phyloP scores from a whole-genome alignment of 2,797 vertebrate genomes.

The Loriculus beryllinus region DNA sequence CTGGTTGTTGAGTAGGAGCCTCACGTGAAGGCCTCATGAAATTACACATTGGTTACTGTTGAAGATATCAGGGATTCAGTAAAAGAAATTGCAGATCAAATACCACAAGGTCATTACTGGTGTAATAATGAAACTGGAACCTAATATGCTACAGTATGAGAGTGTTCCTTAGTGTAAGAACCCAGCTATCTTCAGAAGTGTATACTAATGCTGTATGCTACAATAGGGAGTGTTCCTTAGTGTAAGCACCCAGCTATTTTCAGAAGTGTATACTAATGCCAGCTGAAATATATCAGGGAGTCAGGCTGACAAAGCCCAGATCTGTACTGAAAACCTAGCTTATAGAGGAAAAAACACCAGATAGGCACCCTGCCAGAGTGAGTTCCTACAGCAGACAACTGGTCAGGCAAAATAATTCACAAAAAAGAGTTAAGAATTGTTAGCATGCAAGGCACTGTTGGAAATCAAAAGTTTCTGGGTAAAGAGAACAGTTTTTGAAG shows the following conservation, averaged over 20 bases:
- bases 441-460: accelerated
- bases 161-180: neutral
- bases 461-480: neutral
- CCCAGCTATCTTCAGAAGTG: neutral
- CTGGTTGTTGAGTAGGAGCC: neutral
- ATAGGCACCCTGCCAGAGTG: neutral
- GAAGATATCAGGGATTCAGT: neutral
- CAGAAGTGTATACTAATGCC: neutral
- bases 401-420: neutral
- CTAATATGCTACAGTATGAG: neutral
- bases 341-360: neutral
- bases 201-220: neutral
- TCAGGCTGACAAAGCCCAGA: neutral
- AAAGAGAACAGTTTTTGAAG: neutral
- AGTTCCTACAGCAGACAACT: neutral
- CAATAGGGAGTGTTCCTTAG: neutral
- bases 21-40: neutral
- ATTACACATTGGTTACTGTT: neutral
- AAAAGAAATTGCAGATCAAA: neutral
- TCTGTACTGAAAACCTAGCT: neutral
- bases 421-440: neutral
- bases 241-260: neutral
- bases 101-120: neutral
- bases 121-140: neutral
- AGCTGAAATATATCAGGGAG: neutral